phyloP scores from a whole-genome alignment of 2,113 vertebrate genomes.

The Phrynosoma platyrhinos region DNA sequence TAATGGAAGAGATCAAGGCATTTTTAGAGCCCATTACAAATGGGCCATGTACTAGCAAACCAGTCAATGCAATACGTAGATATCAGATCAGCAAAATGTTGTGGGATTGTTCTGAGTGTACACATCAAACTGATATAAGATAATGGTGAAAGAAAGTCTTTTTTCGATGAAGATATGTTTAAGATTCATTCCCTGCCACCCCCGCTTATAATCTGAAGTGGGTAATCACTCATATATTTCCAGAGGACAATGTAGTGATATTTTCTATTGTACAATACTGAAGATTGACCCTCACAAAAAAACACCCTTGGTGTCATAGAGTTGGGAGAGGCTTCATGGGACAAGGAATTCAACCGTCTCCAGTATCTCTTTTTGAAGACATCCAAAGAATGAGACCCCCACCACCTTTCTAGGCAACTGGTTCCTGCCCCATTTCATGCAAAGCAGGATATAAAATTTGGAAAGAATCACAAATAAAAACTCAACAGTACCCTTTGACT shows the following conservation, averaged over 20 bases:
- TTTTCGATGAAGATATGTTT: background rate
- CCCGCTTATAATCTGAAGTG: background rate
- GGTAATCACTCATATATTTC: background rate
- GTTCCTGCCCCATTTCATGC: background rate
- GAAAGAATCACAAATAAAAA: background rate
- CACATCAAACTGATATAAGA: background rate
- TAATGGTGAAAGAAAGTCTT: background rate
- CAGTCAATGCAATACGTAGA: background rate
- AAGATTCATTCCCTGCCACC: background rate
- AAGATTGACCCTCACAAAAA: background rate
- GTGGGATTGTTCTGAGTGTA: background rate
- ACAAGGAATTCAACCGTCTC: no score
- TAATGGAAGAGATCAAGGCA: background rate
- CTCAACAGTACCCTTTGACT: background rate
- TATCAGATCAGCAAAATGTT: background rate
- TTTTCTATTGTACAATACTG: background rate
- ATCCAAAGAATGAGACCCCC: no score
- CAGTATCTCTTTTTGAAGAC: no score
- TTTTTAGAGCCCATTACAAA: background rate
- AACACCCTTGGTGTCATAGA: no score
- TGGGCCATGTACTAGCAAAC: background rate
- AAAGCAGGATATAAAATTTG: background rate
- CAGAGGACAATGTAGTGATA: background rate
- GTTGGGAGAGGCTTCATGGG: no score
- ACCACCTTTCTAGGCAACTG: no score